Base-by-base conservation (phyloP, 1,140 invertebrate species). In the Oryzaephilus surinamensis region DNA sequence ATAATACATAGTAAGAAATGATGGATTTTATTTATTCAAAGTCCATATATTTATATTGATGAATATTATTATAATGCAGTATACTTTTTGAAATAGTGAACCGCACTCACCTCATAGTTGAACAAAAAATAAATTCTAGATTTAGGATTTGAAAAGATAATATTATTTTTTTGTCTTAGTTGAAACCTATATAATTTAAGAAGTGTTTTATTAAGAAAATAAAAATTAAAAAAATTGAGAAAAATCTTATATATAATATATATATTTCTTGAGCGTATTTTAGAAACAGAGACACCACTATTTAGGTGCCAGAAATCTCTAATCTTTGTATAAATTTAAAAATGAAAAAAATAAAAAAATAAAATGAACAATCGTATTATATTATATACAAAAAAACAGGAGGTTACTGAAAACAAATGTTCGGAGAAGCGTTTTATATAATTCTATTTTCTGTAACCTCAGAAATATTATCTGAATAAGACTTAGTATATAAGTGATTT, bases 71-170 rank as follows among this genome's bases (percentile, higher is more conserved):
- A n/a, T n/a, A n/a, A n/a, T n/a, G n/a, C 18, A 41, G 4, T 31
- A 21, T 44, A 48, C 41, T 41, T 41, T 45, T 41, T 34, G 33
- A 41, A 27, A 42, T 32, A 42, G 18, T 28, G 23, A 45, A 51
- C 49, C 49, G 46, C 46, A 46, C 49, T 42, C 49, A 51, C 46
- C 49, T 51, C 49, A 51, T 38, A n/a, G n/a, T n/a, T n/a, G n/a
- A n/a, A n/a, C n/a, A n/a, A n/a, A n/a, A n/a, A n/a, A n/a, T n/a
- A n/a, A n/a, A n/a, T n/a, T n/a, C n/a, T n/a, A n/a, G n/a, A n/a
- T n/a, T n/a, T n/a, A n/a, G n/a, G n/a, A n/a, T n/a, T n/a, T n/a
- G n/a, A n/a, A n/a, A n/a, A n/a, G n/a, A n/a, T n/a, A n/a, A n/a
- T n/a, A n/a, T n/a, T n/a, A n/a, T n/a, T n/a, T n/a, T n/a, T n/a